phyloP scores from a whole-genome alignment of 2,797 vertebrate species.

The Halcyon badia region DNA sequence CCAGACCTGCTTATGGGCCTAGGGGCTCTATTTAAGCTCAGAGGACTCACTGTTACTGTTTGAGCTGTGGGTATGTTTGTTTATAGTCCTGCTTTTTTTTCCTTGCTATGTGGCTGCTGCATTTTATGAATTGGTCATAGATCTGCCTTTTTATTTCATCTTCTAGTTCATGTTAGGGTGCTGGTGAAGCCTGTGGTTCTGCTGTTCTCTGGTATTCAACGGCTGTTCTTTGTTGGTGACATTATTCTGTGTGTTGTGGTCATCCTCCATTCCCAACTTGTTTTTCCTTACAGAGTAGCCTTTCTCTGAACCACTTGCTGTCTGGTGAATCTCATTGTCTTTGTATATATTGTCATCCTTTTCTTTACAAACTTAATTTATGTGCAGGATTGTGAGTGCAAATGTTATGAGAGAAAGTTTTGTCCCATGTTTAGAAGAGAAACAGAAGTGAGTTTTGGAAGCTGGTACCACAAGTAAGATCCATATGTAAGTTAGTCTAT shows the following conservation, averaged over 20 bases:
- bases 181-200: not conserved
- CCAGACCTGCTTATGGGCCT: not conserved
- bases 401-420: not conserved
- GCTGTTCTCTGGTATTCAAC: accelerated
- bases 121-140: not conserved
- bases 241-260: not conserved
- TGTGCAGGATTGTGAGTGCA: accelerated
- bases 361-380: not conserved
- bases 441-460: not conserved
- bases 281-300: accelerated
- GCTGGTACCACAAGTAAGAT: accelerated
- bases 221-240: accelerated
- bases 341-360: accelerated
- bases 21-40: not conserved
- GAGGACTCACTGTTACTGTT: no score
- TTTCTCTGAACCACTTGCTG: not conserved
- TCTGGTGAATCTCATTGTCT: not conserved
- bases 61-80: accelerated
- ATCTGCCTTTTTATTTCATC: accelerated
- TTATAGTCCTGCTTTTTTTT: accelerated
- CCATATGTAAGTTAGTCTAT: accelerated
- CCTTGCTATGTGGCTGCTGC: accelerated
- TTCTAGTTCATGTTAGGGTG: accelerated
- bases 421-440: not conserved
- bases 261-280: accelerated